Evolutionary conservation across 2,113 vertebrate species (phyloP).

Genomic region (Plecturocebus donacophilus): DNA sequence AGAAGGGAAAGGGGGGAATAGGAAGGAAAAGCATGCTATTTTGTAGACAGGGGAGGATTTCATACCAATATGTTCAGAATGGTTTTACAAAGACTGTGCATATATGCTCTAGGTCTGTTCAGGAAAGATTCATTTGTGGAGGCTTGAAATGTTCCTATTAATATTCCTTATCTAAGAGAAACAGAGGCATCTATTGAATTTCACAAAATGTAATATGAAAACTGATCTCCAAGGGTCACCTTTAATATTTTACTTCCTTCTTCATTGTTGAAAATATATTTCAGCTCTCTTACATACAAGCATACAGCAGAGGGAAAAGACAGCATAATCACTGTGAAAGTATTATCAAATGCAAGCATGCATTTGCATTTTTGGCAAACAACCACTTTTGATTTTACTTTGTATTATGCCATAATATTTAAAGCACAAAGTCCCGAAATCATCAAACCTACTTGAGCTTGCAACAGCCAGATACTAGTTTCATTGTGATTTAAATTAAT

Average conservation of each 20-base stretch:
- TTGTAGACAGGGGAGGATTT: neutral
- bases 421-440: neutral
- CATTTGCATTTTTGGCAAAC: neutral
- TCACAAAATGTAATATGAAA: conserved; percentile 22
- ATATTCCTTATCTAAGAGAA: conserved; percentile 46
- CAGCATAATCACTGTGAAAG: neutral
- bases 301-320: neutral
- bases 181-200: conserved; percentile 29
- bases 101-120: neutral
- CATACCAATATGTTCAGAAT: neutral
- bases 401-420: neutral
- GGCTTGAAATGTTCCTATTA: conserved; percentile 22
- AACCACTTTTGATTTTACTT: neutral
- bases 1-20: neutral
- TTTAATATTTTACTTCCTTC: neutral
- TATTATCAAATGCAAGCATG: neutral
- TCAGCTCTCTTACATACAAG: neutral
- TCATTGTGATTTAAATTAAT: neutral
- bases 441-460: neutral
- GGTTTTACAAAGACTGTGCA: neutral
- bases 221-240: neutral
- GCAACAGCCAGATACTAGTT: neutral
- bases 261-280: neutral
- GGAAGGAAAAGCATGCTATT: neutral
- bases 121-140: conserved; percentile 38